A percentile compares a stretch with the other conserved stretches of the same genome.
phyloP scores from a whole-genome alignment of 2,113 vertebrate species.

The Xenus cinereus region DNA sequence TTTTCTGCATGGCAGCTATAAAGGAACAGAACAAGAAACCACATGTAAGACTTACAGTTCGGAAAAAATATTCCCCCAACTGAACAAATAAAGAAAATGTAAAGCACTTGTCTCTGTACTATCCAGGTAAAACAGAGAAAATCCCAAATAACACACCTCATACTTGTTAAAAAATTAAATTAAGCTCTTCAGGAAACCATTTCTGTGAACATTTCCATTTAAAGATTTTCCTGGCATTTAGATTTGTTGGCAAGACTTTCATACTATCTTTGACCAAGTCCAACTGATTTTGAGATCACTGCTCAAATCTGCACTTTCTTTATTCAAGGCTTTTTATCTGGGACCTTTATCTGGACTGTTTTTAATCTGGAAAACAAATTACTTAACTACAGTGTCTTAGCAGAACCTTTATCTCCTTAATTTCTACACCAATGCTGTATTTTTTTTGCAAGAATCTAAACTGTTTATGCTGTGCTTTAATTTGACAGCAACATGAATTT shows the following conservation, averaged over 20 bases:
- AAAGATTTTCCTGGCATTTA: background rate
- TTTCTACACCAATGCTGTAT: background rate
- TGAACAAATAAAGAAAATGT: background rate
- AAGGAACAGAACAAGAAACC: background rate
- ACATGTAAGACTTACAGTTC: rapidly evolving
- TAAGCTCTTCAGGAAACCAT: background rate
- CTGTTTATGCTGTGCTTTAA: background rate
- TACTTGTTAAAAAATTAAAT: background rate
- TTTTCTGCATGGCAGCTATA: conserved; percentile 92
- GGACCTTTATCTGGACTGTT: background rate
- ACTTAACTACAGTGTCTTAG: background rate
- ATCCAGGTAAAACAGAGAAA: background rate
- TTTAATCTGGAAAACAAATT: background rate
- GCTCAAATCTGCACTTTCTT: background rate
- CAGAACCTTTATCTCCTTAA: background rate
- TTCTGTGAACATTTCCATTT: background rate
- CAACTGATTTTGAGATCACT: background rate
- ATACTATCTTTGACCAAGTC: background rate
- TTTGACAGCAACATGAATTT: background rate
- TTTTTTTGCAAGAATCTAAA: background rate
- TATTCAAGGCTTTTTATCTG: background rate
- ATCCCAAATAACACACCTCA: background rate
- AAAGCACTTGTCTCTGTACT: background rate
- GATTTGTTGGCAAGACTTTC: background rate
- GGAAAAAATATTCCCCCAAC: background rate